phyloP scores from a whole-genome alignment of 2,888 invertebrate species.

The Cheilosia soror region DNA sequence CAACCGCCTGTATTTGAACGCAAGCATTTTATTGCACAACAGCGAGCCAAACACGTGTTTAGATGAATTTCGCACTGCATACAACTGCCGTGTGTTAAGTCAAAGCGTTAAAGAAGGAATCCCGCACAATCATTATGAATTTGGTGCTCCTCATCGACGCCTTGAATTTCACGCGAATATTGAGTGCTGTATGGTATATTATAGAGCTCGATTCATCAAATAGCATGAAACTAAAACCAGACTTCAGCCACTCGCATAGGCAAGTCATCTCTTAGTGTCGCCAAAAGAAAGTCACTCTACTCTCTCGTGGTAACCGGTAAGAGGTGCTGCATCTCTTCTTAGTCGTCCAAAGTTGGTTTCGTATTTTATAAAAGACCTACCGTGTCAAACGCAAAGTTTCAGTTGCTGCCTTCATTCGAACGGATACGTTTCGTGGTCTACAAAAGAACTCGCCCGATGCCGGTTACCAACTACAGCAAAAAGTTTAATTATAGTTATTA shows the following conservation, averaged over 20 bases:
- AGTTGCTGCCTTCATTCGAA: constrained; percentile 42
- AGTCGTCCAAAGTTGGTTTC: constrained; percentile 1
- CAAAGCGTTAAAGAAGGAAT: constrained; percentile 35
- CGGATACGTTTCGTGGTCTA: constrained; percentile 39
- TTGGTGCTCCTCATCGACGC: constrained; percentile 46
- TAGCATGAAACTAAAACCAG: not conserved
- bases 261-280: constrained; percentile 42
- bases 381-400: constrained; percentile 25
- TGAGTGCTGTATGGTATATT: not conserved
- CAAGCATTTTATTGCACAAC: constrained; percentile 32
- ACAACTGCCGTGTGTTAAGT: constrained; percentile 20
- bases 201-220: not conserved
- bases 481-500: constrained; percentile 28
- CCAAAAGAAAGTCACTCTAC: constrained; percentile 58
- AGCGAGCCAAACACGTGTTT: constrained; percentile 24
- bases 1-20: not conserved
- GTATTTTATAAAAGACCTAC: constrained; percentile 66
- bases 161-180: constrained; percentile 15
- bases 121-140: constrained; percentile 26
- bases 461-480: constrained; percentile 42
- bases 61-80: constrained; percentile 7
- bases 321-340: constrained; percentile 61
- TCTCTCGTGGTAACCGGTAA: constrained; percentile 20
- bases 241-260: constrained; percentile 9
- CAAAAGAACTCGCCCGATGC: not conserved